phyloP scores from a whole-genome alignment of 2,888 invertebrate genomes.

The Yponomeuta sedellus region DNA sequence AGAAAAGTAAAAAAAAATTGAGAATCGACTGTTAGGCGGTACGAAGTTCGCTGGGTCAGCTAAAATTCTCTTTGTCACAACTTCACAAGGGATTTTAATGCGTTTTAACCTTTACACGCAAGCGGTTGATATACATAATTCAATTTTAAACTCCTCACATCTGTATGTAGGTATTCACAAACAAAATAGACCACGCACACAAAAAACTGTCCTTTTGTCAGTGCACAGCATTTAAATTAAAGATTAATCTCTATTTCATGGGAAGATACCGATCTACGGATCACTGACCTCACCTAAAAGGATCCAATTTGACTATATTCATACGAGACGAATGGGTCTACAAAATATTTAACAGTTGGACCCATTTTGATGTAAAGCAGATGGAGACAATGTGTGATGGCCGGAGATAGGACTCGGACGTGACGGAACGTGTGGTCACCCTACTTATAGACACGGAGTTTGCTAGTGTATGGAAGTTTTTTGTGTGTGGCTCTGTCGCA shows the following conservation, averaged over 20 bases:
- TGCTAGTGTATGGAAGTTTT: background rate
- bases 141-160: background rate
- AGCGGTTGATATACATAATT: background rate
- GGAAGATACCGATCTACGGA: conserved; percentile 25
- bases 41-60: too few relatives aligned
- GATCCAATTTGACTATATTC: conserved; percentile 47
- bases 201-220: conserved; percentile 25
- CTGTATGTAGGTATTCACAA: background rate
- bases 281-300: conserved; percentile 45
- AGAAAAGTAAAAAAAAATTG: too few relatives aligned
- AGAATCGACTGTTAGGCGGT: too few relatives aligned
- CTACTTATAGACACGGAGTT: background rate
- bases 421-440: conserved; percentile 14
- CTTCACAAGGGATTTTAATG: too few relatives aligned
- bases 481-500: too few relatives aligned
- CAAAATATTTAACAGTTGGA: conserved; percentile 27
- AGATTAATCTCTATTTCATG: conserved; percentile 43
- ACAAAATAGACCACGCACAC: background rate
- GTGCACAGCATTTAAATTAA: conserved; percentile 40
- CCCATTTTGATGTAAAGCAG: conserved; percentile 49
- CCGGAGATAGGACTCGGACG: conserved; percentile 11
- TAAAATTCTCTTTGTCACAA: too few relatives aligned
- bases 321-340: conserved; percentile 23
- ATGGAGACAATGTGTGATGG: conserved; percentile 36
- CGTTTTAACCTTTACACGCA: background rate